Base-by-base conservation (phyloP, 2,113 vertebrate species). In the Coregonus clupeaformis region DNA sequence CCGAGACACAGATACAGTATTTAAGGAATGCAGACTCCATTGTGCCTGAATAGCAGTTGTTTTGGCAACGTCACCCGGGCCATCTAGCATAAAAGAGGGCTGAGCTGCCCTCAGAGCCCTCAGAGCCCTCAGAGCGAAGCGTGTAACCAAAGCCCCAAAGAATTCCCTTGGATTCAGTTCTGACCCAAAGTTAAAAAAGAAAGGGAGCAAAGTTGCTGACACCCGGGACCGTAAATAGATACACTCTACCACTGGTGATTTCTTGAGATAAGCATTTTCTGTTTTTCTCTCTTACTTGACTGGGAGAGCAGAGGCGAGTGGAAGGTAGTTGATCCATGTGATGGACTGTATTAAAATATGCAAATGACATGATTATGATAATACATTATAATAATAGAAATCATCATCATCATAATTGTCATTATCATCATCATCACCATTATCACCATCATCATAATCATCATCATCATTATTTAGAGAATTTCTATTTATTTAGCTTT, bases 1-100 rank as follows among this genome's bases (percentile, higher is more conserved):
- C 78, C 24, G 57, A 82, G 36, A 85, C 79, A 69, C 79, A 74
- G 82, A 84, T 83, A 85, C 82, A 86, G 86, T 89, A 88, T 90
- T 86, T 88, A 55, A 85, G 82, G 86, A 91, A 90, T 87, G 88
- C 86, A 89, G 82, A 83, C 80, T 77, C 63, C 84, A 82, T 87
- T 90, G 86, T 78, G 82, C 69, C 72, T 45, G 24, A 42, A 42
- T 60, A 27, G 71, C 45, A n/a, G 77, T 69, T 73, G 62, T 73
- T 73, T 66, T 78, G 77, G 55, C 60, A 70, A 22, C 25, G 59
- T 68, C 65, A 29, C 24, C 32, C 25, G 18, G 22, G 27, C 29
- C 24, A 20, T 62, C 81, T 59, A 84, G 82, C 80, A 87, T 68
- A 89, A 88, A 76, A 88, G 80, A 89, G 86, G 79, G 84, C 83